Evolutionary conservation across 2,113 vertebrate genomes (phyloP).

Genomic region (Myotis lucifugus): DNA sequence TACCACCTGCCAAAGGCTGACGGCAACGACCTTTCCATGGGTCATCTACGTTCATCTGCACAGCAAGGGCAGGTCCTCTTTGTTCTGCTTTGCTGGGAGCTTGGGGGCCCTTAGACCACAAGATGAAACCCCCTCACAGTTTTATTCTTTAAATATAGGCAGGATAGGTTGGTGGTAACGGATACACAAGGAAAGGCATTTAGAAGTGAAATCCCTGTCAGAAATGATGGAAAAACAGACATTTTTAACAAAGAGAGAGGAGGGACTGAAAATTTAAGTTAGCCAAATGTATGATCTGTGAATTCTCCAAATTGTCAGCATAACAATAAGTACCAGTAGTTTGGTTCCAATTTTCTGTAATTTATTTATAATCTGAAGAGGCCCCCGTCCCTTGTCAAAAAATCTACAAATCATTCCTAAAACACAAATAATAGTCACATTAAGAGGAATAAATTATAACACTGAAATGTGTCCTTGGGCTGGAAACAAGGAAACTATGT

Average conservation of each 20-base stretch:
- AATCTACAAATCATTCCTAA: slow-evolving; percentile 53
- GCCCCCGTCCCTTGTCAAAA: slow-evolving; percentile 49
- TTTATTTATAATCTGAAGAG: slow-evolving; percentile 59
- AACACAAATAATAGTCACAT: slow-evolving; percentile 63
- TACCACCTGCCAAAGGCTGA: not conserved
- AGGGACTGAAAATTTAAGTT: slow-evolving; percentile 3
- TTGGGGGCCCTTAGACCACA: not conserved
- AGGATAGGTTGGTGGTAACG: not conserved
- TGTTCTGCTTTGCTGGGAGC: not conserved
- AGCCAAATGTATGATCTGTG: slow-evolving; percentile 40
- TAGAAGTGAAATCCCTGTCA: not conserved
- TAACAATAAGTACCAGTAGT: not conserved
- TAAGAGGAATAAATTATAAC: slow-evolving; percentile 59
- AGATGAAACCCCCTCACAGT: not conserved
- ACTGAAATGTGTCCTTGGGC: slow-evolving; percentile 56
- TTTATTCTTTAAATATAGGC: not conserved
- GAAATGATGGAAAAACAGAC: not conserved
- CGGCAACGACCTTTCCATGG: not conserved
- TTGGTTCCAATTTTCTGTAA: slow-evolving; percentile 59
- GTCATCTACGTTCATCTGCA: not conserved
- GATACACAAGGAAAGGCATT: not conserved
- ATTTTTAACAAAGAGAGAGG: not conserved
- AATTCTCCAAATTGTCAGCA: not conserved
- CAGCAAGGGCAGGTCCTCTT: not conserved
- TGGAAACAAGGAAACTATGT: slow-evolving; percentile 63